phyloP scores from a whole-genome alignment of 2,888 invertebrate species.

The Hermodice carunculata region DNA sequence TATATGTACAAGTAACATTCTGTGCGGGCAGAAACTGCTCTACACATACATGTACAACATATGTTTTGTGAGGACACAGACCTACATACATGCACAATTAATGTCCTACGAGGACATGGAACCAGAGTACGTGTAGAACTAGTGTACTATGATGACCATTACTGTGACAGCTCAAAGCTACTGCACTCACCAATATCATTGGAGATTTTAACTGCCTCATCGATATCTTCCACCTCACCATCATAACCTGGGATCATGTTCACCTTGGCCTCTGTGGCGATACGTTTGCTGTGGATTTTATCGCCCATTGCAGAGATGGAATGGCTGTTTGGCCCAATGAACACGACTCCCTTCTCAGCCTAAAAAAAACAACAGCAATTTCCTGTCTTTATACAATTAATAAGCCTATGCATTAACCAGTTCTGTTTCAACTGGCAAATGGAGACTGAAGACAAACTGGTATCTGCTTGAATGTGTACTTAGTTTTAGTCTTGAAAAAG shows the following conservation, averaged over 20 bases:
- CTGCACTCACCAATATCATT: slow-evolving; percentile 73
- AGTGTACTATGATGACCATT: no score
- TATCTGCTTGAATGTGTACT: no score
- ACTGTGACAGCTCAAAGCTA: not conserved
- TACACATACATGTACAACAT: no score
- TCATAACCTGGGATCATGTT: slow-evolving; percentile 76
- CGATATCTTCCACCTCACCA: slow-evolving; percentile 72
- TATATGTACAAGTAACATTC: no score
- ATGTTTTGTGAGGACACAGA: no score
- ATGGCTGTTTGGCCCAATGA: slow-evolving; percentile 76
- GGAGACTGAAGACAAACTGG: no score
- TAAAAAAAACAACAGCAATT: slow-evolving; percentile 44
- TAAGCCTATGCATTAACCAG: not conserved
- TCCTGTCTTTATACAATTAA: not conserved
- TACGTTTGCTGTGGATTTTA: slow-evolving; percentile 77
- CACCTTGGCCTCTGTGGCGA: slow-evolving; percentile 75
- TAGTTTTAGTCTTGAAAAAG: no score
- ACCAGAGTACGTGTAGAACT: no score
- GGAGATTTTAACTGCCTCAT: slow-evolving; percentile 75
- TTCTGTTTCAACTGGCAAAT: no score
- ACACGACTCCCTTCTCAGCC: slow-evolving; percentile 73
- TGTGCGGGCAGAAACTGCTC: no score
- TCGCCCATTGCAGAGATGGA: slow-evolving; percentile 79
- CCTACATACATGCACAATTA: no score
- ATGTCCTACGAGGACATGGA: no score